Conservation (phyloP, 2,113 vertebrate species). For the Neodon shergylaensis region DNA sequence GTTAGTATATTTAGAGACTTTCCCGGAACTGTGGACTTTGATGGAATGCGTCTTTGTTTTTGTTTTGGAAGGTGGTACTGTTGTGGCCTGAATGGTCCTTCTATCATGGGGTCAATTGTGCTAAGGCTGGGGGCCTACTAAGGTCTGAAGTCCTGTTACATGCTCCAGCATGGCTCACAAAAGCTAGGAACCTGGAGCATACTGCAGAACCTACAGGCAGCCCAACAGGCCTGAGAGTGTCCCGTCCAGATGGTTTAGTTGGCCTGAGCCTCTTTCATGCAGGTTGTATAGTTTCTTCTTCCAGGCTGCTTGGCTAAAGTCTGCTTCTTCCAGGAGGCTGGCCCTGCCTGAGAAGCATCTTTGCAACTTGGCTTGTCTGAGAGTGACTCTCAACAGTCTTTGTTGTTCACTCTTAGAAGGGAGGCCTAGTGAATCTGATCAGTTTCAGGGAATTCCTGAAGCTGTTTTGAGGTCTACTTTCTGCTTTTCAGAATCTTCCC, state of each 20-base stretch:
- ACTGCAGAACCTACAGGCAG: background rate
- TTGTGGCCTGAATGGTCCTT: background rate
- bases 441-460: background rate
- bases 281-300: background rate
- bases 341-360: background rate
- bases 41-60: background rate
- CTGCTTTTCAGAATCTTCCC: background rate
- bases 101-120: background rate
- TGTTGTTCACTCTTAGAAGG: background rate
- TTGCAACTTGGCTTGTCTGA: background rate
- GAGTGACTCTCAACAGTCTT: background rate
- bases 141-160: background rate
- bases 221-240: background rate
- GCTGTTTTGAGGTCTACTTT: background rate
- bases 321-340: background rate
- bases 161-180: background rate
- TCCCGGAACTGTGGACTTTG: background rate
- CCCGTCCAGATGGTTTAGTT: background rate
- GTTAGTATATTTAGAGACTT: background rate
- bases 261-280: background rate
- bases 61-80: background rate
- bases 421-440: background rate
- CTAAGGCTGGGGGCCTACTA: background rate
- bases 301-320: background rate
- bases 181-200: background rate